Evolutionary conservation across 2,888 invertebrate species (phyloP), one percentile per base, ranked within the genome.

Genomic region (Leptinotarsa haldemani): DNA sequence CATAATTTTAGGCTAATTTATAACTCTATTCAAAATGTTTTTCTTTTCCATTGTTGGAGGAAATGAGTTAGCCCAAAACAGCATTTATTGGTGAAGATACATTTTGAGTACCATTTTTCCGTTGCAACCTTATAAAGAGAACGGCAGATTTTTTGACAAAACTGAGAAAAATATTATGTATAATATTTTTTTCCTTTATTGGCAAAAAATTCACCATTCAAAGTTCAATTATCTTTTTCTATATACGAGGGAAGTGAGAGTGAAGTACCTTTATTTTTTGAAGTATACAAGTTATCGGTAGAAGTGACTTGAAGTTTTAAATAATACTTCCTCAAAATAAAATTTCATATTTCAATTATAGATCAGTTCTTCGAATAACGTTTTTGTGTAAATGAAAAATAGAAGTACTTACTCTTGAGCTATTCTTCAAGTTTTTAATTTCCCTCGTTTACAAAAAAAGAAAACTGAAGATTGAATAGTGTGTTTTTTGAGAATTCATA

Each of bases 331-430:
- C 53, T 53, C 16, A n/a, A 53, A 53, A 53, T 18, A 20, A 18
- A 53, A 53, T 53, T 53, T 53, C 53, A 20, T 53, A 53, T 53
- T 53, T 53, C 5, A 18, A 53, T 53, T 53, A 53, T 53, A n/a
- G 5, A 16, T 53, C 53, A 53, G 18, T 53, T 53, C 53, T 53
- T 18, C 53, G n/a, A 53, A 53, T 53, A 53, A 53, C 3, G 48
- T 48, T 12, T 53, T 18, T 53, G 53, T 53, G 53, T 53, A n/a
- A 18, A 18, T 53, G 53, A 53, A 53, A 53, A n/a, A 53, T 53
- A 53, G 53, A 53, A 18, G 53, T 53, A 53, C 53, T 53, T 53
- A 53, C 53, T 53, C 53, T 18, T 53, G 53, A 53, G 53, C 53
- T 53, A 53, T 53, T 53, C 16, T 53, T 48, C 48, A 48, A 48